Base-by-base conservation (phyloP, 2,888 invertebrate genomes). In the Caenorhabditis sp. region DNA sequence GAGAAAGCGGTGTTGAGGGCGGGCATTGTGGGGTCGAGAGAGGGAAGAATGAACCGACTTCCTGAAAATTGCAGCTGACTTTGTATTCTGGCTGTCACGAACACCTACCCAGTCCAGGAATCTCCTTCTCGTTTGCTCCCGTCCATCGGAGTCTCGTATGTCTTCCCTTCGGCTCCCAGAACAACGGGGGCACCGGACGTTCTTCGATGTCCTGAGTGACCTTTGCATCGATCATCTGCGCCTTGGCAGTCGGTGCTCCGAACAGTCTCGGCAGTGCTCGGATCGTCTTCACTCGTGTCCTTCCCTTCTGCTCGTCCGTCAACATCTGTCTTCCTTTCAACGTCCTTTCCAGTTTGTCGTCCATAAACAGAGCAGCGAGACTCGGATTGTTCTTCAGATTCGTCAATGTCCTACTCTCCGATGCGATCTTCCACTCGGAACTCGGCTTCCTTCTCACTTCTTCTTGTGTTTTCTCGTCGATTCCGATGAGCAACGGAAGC, bases 91-190 rank as follows among this genome's bases (percentile, higher is more conserved):
- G 4, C 32, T n/a, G n/a, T n/a, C n/a, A n/a, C n/a, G n/a, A n/a
- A n/a, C n/a, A n/a, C n/a, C n/a, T 20, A 72, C 82, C 86, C 8
- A 88, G 47, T 9, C 88, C 88, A 0, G 88, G 87, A 44, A 89
- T 87, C 50, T 89, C 89, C 50, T 74, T 84, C 50, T 89, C 89
- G 20, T 86, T 88, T 20, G 89, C 89, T n/a, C 88, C 88, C 6
- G 88, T 89, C 89, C 89, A 89, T 24, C 89, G 80, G 18, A 89
- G 47, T 1, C 89, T 64, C 1, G 89, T 89, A 71, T 89, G 89
- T 18, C 83, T 70, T 18, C 89, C 89, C 37, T 86, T 88, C 18
- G 88, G 88, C 51, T 84, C 85, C 77, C 76, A 88, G 69, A 87
- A 74, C n/a, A 88, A 55, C 20, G 89, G 88, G 2, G 89, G 89